These are phyloP conservation scores for Periphyllus acericola DNA, from an alignment of 2,888 invertebrate genomes.

Conservation along the genomic window DNA sequence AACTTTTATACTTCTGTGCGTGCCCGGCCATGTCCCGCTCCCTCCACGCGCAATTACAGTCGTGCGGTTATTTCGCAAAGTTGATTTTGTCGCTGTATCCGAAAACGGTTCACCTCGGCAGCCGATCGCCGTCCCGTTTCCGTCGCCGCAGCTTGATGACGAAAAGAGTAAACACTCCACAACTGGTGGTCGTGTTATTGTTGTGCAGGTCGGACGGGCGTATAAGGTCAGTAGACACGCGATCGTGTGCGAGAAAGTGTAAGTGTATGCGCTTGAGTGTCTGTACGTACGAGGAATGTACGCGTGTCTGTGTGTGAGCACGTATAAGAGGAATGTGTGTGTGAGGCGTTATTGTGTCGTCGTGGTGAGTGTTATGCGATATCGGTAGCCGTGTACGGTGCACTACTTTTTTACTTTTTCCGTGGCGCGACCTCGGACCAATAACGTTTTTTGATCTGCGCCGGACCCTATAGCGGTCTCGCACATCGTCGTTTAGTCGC, in stretches of 20 bases:
- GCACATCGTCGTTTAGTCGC: too few species aligned
- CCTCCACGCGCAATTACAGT: not conserved
- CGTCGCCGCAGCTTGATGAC: not conserved
- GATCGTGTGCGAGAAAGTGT: not conserved
- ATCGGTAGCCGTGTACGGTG: too few species aligned
- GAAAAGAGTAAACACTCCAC: constrained; percentile 10
- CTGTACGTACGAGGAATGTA: too few species aligned
- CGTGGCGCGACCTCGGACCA: too few species aligned
- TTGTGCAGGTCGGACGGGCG: not conserved
- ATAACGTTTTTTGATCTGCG: too few species aligned
- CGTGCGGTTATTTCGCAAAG: constrained; percentile 44
- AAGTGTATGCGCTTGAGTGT: not conserved
- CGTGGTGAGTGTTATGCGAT: too few species aligned
- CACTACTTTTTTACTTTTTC: too few species aligned
- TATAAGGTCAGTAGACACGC: not conserved
- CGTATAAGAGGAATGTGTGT: not conserved
- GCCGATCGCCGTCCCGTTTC: not conserved
- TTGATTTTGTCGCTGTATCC: not conserved
- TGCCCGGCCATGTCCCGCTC: not conserved
- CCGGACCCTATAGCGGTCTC: too few species aligned
- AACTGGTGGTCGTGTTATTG: not conserved
- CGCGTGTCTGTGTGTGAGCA: too few species aligned
- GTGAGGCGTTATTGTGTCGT: not conserved
- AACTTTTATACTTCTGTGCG: constrained; percentile 33
- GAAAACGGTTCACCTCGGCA: not conserved